Evolutionary conservation across 2,797 vertebrate species (phyloP).

Genomic region (Calcarius lapponicus): DNA sequence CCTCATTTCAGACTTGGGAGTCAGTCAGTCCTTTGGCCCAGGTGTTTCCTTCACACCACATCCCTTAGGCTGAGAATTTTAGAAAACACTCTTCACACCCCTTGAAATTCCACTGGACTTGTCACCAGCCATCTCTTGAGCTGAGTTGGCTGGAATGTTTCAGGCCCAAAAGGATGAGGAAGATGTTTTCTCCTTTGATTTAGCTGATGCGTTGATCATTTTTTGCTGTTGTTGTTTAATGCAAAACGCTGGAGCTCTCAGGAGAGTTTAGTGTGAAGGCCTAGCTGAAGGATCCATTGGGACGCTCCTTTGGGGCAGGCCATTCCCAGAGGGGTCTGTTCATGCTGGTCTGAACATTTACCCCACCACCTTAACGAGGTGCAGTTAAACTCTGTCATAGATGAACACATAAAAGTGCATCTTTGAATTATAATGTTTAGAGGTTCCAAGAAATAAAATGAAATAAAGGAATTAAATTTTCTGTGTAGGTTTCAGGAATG

Average conservation of each 20-base stretch:
- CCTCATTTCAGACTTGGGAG: neutral
- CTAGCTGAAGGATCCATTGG: neutral
- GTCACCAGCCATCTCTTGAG: neutral
- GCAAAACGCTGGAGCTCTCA: neutral
- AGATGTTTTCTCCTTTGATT: neutral
- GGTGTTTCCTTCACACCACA: neutral
- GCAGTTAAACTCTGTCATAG: neutral
- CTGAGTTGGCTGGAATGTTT: neutral
- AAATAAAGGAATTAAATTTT: neutral
- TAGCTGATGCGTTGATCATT: neutral
- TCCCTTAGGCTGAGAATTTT: neutral
- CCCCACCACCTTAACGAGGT: neutral
- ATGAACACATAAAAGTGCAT: neutral
- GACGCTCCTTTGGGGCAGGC: neutral
- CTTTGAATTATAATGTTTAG: neutral
- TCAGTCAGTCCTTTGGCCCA: neutral
- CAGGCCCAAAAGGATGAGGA: neutral
- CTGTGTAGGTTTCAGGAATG: neutral
- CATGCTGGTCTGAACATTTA: neutral
- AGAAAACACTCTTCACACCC: neutral
- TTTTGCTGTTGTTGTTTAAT: neutral
- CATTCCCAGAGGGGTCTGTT: neutral
- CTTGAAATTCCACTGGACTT: neutral
- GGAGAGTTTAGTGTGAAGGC: neutral
- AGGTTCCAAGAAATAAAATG: neutral